Base-by-base conservation (phyloP, 2,888 invertebrate genomes). In the Yponomeuta malinellus region DNA sequence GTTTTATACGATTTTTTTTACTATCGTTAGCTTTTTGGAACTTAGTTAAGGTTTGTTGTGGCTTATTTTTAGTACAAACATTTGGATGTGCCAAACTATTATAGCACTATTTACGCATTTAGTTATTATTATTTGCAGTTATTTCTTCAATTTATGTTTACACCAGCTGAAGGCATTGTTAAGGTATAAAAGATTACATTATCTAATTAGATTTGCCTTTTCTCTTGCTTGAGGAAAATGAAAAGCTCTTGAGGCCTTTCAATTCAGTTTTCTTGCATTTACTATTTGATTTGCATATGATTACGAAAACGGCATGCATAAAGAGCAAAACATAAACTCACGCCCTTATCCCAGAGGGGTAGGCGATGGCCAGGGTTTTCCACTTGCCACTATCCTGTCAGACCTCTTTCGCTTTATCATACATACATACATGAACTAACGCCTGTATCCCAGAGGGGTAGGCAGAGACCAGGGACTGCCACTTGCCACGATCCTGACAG, bases 71-170 rank as follows among this genome's bases (percentile, higher is more conserved):
- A 90, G 89, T 89, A 87, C 85, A 90, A 87, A 84, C 77, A 84
- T 86, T 87, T 88, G 84, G 83, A 90, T 87, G 91, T 90, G 90
- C 90, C 91, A 91, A 92, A 91, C 85, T 81, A 79, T 82, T 87
- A 81, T 82, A 82, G 88, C 90, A 89, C 88, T 77, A 77, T 84
- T 77, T 78, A 87, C 87, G 90, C 89, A 88, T 89, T 87, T 87
- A 86, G 89, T 83, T 87, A 83, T 75, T 78, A 79, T 79, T 59
- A 59, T 78, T 71, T 82, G 87, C 83, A 83, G 83, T 84, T 81
- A 43, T 43, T 75, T 78, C 15, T 12, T 37, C 4, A 2, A 43
- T 43, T 64, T 64, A 64, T 5, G 29, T 29, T 10, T 64, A 48
- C 67, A 23, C 43, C 5, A 37, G 37, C 8, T 12, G 33, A 2